These are phyloP conservation scores for Acanthacorydalis orientalis DNA, from an alignment of 2,888 invertebrate genomes.

Conservation along the genomic window DNA sequence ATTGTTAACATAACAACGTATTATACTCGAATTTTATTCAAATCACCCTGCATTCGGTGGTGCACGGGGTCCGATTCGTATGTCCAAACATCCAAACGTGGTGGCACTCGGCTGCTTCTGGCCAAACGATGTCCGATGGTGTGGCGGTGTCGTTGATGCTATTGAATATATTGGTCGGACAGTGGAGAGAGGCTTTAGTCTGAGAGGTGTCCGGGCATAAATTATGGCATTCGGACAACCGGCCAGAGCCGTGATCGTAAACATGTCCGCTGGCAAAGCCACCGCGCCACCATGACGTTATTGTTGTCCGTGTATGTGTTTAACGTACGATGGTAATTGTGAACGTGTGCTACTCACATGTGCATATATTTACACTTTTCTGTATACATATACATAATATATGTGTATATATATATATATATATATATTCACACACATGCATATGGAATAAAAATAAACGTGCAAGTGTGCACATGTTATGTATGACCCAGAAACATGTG, in stretches of 20 bases:
- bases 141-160: background rate
- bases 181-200: background rate
- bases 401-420: too few species aligned
- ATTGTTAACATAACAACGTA: too few species aligned
- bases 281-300: conserved; percentile 8
- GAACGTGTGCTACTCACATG: background rate
- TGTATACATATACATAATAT: background rate
- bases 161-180: background rate
- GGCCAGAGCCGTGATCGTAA: conserved; percentile 19
- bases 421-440: too few species aligned
- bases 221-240: conserved; percentile 22
- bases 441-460: too few species aligned
- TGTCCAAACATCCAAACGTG: too few species aligned
- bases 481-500: too few species aligned
- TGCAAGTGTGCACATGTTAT: too few species aligned
- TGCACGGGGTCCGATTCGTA: too few species aligned
- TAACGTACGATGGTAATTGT: background rate
- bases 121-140: background rate
- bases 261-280: conserved; percentile 20
- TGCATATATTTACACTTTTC: conserved; percentile 6
- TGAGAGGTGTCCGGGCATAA: conserved; percentile 20
- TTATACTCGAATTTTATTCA: too few species aligned
- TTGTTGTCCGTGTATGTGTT: background rate
- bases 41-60: too few species aligned
- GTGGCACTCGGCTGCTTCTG: too few species aligned